These are phyloP conservation scores for Phoxinus phoxinus DNA, from an alignment of 2,113 vertebrate genomes.

Conservation along the genomic window DNA sequence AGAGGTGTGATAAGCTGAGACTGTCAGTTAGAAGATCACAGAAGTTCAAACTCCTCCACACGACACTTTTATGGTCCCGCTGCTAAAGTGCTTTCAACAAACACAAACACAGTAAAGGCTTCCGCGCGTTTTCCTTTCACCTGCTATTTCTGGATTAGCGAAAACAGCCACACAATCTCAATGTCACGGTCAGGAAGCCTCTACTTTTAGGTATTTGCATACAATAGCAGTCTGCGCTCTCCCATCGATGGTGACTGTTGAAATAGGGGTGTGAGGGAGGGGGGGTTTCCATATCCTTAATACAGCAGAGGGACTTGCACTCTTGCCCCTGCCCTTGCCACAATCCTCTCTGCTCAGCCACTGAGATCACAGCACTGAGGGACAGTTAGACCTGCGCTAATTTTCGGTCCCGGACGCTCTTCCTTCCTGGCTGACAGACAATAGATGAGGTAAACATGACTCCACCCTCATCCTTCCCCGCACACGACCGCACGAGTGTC, in stretches of 20 bases:
- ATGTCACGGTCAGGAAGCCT: constrained; percentile 51
- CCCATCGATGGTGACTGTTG: constrained; percentile 30
- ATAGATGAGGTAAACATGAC: constrained; percentile 76
- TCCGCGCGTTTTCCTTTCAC: background rate
- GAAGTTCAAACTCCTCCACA: background rate
- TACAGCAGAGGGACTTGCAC: constrained; percentile 48
- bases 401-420: constrained; percentile 69
- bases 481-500: constrained; percentile 55
- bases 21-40: constrained; percentile 14
- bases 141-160: constrained; percentile 22
- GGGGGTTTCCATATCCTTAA: constrained; percentile 52
- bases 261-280: constrained; percentile 28
- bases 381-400: constrained; percentile 53
- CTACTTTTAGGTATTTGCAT: constrained; percentile 46
- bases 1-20: constrained; percentile 25
- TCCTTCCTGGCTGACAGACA: constrained; percentile 77
- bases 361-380: constrained; percentile 47
- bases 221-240: constrained; percentile 44
- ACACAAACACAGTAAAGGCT: background rate
- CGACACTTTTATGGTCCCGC: background rate
- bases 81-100: constrained; percentile 16
- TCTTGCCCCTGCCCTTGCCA: constrained; percentile 45
- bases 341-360: constrained; percentile 41
- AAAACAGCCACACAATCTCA: constrained; percentile 33
- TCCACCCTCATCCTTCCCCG: constrained; percentile 57